Evolutionary conservation across 2,113 vertebrate genomes (phyloP).

Genomic region (Nothobranchius kuhntae): DNA sequence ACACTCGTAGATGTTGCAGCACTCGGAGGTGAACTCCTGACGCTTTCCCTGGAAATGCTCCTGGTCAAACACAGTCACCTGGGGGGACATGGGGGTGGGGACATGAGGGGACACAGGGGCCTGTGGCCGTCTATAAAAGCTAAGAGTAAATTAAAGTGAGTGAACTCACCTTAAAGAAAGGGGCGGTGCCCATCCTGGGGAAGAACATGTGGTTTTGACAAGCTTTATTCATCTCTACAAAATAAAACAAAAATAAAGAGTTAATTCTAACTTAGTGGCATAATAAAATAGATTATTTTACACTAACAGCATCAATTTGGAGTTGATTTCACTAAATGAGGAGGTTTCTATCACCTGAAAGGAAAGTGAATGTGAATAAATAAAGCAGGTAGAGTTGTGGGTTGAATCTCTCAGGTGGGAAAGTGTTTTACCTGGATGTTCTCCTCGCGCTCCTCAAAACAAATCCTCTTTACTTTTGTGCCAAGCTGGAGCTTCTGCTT

Average conservation of each 20-base stretch:
- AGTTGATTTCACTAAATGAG: neutral
- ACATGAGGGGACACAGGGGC: no score
- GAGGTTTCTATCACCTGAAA: neutral
- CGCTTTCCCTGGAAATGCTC: slow-evolving; percentile 73
- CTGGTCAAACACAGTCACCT: slow-evolving; percentile 73
- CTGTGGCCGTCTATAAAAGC: neutral
- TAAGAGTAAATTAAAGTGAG: neutral
- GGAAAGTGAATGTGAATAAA: neutral
- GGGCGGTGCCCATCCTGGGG: slow-evolving; percentile 57
- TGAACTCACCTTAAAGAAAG: slow-evolving; percentile 67
- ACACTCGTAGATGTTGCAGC: slow-evolving; percentile 72
- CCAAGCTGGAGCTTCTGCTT: slow-evolving; percentile 55
- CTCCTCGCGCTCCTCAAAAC: slow-evolving; percentile 22
- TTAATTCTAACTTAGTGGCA: no score
- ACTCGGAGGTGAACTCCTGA: slow-evolving; percentile 70
- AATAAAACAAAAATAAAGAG: neutral
- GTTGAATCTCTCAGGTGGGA: neutral
- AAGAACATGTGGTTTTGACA: slow-evolving; percentile 54
- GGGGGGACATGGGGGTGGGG: neutral
- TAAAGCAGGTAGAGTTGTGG: neutral
- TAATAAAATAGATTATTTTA: neutral
- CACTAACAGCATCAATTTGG: neutral
- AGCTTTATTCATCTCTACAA: slow-evolving; percentile 59
- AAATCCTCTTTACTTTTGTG: slow-evolving; percentile 58
- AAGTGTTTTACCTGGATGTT: slow-evolving; percentile 54